These are phyloP conservation scores for Polylopha cassiicola DNA, from an alignment of 2,888 invertebrate species.

Conservation along the genomic window DNA sequence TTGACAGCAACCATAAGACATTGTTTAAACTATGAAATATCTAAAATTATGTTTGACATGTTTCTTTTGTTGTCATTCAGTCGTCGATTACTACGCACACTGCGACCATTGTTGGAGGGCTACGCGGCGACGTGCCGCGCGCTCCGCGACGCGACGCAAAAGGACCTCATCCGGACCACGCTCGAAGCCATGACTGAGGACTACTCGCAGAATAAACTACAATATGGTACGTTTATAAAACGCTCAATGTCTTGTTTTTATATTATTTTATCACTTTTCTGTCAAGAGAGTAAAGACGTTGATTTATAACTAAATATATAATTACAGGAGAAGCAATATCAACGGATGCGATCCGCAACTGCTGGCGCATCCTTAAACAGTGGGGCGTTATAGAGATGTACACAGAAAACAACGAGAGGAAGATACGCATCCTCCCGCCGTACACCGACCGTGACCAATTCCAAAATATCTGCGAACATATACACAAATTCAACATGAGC, in stretches of 20 bases:
- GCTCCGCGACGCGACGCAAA: slow-evolving; percentile 77
- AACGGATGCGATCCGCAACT: slow-evolving; percentile 90
- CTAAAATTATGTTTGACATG: neutral
- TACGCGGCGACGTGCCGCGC: slow-evolving; percentile 79
- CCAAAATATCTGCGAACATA: slow-evolving; percentile 40
- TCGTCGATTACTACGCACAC: slow-evolving; percentile 74
- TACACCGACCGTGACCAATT: slow-evolving; percentile 40
- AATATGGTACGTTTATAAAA: slow-evolving; percentile 75
- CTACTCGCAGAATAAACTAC: slow-evolving; percentile 76
- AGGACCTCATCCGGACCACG: slow-evolving; percentile 80
- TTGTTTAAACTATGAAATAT: neutral
- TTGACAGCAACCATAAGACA: neutral
- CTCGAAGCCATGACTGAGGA: slow-evolving; percentile 81
- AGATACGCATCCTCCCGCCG: slow-evolving; percentile 40
- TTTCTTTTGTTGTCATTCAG: slow-evolving; percentile 43
- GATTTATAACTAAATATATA: slow-evolving; percentile 26
- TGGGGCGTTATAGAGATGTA: slow-evolving; percentile 85
- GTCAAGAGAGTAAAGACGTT: neutral
- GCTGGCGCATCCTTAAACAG: slow-evolving; percentile 86
- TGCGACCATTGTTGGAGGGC: slow-evolving; percentile 85
- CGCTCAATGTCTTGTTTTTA: neutral
- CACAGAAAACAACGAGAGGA: slow-evolving; percentile 44
- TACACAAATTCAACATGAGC: slow-evolving; percentile 56
- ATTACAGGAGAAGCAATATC: slow-evolving; percentile 90
- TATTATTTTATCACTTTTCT: slow-evolving; percentile 2